Base-by-base conservation (phyloP, 1,140 invertebrate species). In the Mizuhopecten yessoensis region DNA sequence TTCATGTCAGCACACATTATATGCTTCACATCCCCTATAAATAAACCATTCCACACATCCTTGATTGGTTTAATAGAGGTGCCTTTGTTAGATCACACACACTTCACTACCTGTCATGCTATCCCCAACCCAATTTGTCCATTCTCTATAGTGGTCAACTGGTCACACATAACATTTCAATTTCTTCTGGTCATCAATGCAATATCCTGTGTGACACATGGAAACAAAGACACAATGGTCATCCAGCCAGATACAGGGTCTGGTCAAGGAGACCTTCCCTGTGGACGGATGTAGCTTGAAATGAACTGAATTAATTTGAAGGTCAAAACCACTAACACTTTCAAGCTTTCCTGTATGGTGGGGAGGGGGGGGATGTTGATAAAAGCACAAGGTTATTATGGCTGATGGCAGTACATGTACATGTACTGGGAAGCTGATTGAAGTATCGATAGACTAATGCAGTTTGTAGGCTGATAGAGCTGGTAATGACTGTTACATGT, bases 51-150 rank as follows among this genome's bases (percentile, higher is more conserved):
- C 23, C 1, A n/a, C 20, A 57, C 45, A 57, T 15, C n/a, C 57
- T 75, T 29, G 57, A 75, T 29, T n/a, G 57, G n/a, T 29, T 29
- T n/a, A 17, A 75, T 29, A 11, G 23, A 75, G n/a, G 5, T 75
- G 23, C 5, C 57, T 75, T n/a, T 75, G 57, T 75, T 75, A 75
- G 57, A 75, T 75, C 57, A 75, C 57, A 75, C 57, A 75, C 0
- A 5, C 57, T 29, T 29, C n/a, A 75, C n/a, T 29, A n/a, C n/a
- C 17, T n/a, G n/a, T 75, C 57, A n/a, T 75, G 57, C 1, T 29
- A 75, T 75, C 57, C 57, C 57, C 17, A 75, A n/a, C 57, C 29
- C 57, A 75, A n/a, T n/a, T 75, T 75, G 57, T 75, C 57, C 57
- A 75, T 9, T 75, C 11, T 75, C 57, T 17, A n/a, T n/a, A 75